phyloP scores from a whole-genome alignment of 2,797 vertebrate species.

The Philypnodon macrostomus region DNA sequence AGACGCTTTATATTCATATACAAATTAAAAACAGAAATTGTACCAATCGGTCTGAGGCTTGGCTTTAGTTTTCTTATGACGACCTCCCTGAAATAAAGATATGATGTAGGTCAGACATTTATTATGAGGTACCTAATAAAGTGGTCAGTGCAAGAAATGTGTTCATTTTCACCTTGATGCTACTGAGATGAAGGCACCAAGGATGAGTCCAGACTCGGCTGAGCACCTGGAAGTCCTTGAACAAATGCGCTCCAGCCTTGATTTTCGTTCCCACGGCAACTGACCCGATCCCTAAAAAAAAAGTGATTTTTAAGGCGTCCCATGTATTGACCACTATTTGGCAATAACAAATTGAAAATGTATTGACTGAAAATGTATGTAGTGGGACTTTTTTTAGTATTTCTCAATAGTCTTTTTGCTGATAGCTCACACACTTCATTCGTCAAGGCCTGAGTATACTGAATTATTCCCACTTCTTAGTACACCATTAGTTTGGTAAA shows the following conservation, averaged over 20 bases:
- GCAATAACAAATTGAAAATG: too few species aligned
- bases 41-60: conserved; percentile 36
- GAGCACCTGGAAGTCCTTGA: conserved; percentile 94
- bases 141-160: neutral
- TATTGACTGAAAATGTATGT: too few species aligned
- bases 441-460: too few species aligned
- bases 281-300: conserved; percentile 29
- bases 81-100: conserved; percentile 8
- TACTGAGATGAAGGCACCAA: conserved; percentile 92
- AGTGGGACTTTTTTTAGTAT: too few species aligned
- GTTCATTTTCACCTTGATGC: conserved; percentile 81
- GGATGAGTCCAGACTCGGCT: conserved; percentile 95
- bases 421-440: too few species aligned
- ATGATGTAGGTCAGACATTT: neutral
- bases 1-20: too few species aligned
- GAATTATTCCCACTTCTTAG: too few species aligned
- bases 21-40: neutral
- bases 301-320: too few species aligned
- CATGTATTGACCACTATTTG: too few species aligned
- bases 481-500: too few species aligned
- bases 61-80: conserved; percentile 21
- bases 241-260: conserved; percentile 72
- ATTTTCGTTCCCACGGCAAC: neutral
- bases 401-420: too few species aligned
- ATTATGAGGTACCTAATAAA: neutral